Conservation (phyloP, 2,888 invertebrate species). For the Troglohyphantes excavatus region DNA sequence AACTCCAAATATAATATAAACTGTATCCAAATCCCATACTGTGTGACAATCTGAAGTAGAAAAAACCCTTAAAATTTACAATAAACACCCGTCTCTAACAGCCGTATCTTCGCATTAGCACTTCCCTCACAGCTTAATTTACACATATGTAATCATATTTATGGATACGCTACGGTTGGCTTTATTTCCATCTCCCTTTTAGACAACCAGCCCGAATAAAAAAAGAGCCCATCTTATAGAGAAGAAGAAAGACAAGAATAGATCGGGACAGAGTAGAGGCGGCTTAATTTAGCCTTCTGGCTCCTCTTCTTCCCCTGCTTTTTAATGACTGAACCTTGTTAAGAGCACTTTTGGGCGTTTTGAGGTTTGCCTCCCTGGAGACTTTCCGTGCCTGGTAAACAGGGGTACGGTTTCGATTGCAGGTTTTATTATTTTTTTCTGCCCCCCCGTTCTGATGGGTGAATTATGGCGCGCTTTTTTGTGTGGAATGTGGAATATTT, state of each 20-base stretch:
- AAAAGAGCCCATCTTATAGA: conserved; percentile 53
- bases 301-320: conserved; percentile 34
- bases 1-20: no score
- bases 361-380: conserved; percentile 30
- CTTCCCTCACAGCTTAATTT: conserved; percentile 61
- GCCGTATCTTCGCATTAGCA: conserved; percentile 62
- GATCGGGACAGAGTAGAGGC: conserved; percentile 58
- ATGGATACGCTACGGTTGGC: conserved; percentile 69
- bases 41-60: no score
- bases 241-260: conserved; percentile 74
- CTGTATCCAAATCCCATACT: no score
- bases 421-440: neutral
- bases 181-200: conserved; percentile 64
- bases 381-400: conserved; percentile 50
- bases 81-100: neutral
- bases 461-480: neutral
- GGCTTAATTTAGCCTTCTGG: conserved; percentile 64
- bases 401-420: conserved; percentile 15
- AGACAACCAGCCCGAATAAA: conserved; percentile 41
- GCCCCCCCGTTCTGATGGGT: neutral
- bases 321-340: conserved; percentile 75
- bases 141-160: conserved; percentile 78
- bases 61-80: neutral
- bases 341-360: conserved; percentile 43
- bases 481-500: neutral